Base-by-base conservation (phyloP, 1,140 invertebrate genomes). In the Cryptotermes secundus region DNA sequence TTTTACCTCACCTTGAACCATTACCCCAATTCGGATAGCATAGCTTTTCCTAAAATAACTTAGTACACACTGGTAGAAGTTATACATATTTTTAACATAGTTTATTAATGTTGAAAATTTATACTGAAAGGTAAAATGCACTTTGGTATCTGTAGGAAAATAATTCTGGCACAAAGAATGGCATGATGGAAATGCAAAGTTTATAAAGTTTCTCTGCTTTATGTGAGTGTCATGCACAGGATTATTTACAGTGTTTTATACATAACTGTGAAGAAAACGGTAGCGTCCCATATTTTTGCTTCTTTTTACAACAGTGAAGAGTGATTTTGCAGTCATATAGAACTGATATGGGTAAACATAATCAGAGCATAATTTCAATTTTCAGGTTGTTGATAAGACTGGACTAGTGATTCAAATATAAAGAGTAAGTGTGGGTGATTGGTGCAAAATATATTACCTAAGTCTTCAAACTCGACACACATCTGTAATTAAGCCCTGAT, bases 101-200 rank as follows among this genome's bases (percentile, higher is more conserved):
- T 72, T 72, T 72, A 72, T 72, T 72, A 72, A 72, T 72, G 59
- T 72, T 72, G 59, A 72, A 72, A 72, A 26, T 72, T 31, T 72
- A 9, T 72, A 72, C 1, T 49, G 45, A 49, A 49, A 49, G 19
- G 45, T 19, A 42, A 14, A 42, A 42, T 12, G 19, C 45, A n/a
- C 26, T 72, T 72, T 72, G 59, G 59, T n/a, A 72, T 72, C 31
- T 72, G n/a, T 72, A 72, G 59, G 9, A n/a, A 72, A 72, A 72
- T 26, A 72, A 72, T 72, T 72, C 59, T 72, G 59, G 16, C 22
- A n/a, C n/a, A 19, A 49, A 49, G 45, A 49, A 49, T 22, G 45
- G 45, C 45, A 31, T 7, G 7, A 31, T 12, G 4, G 10, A 31
- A 72, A 26, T 72, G 26, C 26, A 72, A 26, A 72, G 45, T 49